phyloP scores from a whole-genome alignment of 2,113 vertebrate species.

The Microtus richardsoni region DNA sequence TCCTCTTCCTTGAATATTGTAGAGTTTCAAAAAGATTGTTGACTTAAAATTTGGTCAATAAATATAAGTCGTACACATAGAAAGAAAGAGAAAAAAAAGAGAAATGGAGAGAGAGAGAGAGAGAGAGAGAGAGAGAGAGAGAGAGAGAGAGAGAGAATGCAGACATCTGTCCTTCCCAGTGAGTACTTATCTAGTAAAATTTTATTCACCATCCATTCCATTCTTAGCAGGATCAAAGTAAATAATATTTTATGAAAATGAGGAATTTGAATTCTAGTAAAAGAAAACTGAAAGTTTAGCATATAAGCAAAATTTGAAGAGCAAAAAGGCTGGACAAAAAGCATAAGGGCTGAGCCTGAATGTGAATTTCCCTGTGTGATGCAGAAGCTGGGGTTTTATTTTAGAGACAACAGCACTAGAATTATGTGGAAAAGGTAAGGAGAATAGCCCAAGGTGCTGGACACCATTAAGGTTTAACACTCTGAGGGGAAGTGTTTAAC shows the following conservation, averaged over 20 bases:
- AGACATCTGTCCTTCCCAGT: not conserved
- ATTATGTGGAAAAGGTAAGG: too few relatives aligned
- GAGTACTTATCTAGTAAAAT: not conserved
- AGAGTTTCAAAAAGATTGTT: conserved; percentile 9
- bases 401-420: not conserved
- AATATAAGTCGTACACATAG: not conserved
- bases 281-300: not conserved
- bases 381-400: not conserved
- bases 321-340: not conserved
- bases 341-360: not conserved
- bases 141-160: not conserved
- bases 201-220: not conserved
- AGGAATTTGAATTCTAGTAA: not conserved
- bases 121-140: too few relatives aligned
- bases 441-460: not conserved
- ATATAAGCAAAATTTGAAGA: not conserved
- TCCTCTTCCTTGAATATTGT: not conserved
- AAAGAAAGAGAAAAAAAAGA: not conserved
- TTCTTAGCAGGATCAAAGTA: not conserved
- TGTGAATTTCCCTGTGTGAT: not conserved
- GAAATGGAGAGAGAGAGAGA: too few relatives aligned
- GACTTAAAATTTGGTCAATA: conserved; percentile 11
- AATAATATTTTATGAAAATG: not conserved
- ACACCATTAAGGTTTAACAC: not conserved
- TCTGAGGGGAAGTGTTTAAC: not conserved